phyloP scores from a whole-genome alignment of 2,888 invertebrate genomes.

The Watsonalla binaria region DNA sequence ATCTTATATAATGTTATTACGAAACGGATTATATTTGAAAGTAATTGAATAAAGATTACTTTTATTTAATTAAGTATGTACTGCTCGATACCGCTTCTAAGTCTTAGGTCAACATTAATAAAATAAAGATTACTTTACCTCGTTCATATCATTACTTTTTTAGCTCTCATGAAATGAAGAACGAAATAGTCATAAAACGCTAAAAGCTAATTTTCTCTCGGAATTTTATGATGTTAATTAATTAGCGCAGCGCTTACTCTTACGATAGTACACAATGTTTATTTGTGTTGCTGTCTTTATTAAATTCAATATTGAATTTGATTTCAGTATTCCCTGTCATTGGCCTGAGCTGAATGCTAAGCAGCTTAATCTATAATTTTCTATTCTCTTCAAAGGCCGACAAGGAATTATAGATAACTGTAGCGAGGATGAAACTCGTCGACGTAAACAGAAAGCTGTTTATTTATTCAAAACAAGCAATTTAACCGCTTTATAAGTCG shows the following conservation, averaged over 20 bases:
- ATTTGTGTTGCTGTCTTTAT: background rate
- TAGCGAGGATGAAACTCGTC: slow-evolving; percentile 24
- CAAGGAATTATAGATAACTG: slow-evolving; percentile 21
- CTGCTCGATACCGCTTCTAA: too few relatives aligned
- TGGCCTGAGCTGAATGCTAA: background rate
- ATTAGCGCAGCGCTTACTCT: background rate
- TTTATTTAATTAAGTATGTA: too few relatives aligned
- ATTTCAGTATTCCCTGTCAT: background rate
- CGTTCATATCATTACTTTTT: too few relatives aligned
- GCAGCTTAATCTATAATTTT: background rate
- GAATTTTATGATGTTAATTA: background rate
- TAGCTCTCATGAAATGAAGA: too few relatives aligned
- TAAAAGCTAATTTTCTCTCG: background rate
- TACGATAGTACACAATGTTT: background rate
- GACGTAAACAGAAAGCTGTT: slow-evolving; percentile 44
- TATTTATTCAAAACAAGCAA: slow-evolving; percentile 60
- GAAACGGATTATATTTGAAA: too few relatives aligned
- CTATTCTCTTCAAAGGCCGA: slow-evolving; percentile 11
- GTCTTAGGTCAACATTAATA: too few relatives aligned
- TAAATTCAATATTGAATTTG: background rate
- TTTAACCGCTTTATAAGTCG: slow-evolving; percentile 55
- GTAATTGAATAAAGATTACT: too few relatives aligned
- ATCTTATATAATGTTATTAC: too few relatives aligned
- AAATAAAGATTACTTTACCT: too few relatives aligned
- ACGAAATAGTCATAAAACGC: too few relatives aligned